Percentiles rank a stretch among this genome's conserved stretches.
Conservation (phyloP, 2,797 vertebrate species). For the Acanthis flammea region DNA sequence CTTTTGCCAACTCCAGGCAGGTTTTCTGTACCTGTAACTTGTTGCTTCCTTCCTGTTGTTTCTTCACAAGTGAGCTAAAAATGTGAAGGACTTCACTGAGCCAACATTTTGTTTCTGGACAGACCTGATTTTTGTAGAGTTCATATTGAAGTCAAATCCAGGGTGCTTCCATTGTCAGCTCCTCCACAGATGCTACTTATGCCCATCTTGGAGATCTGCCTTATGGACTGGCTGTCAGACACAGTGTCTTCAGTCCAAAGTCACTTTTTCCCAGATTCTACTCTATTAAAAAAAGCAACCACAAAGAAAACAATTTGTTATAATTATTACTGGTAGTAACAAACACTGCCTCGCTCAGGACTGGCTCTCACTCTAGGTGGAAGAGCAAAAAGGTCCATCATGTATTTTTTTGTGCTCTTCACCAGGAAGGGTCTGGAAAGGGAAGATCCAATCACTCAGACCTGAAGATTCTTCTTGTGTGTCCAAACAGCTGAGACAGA, state of each 20-base stretch:
- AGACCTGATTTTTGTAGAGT: background rate
- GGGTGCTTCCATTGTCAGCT: background rate
- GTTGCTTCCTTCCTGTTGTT: background rate
- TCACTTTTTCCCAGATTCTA: background rate
- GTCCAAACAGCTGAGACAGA: background rate
- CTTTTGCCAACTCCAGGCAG: background rate
- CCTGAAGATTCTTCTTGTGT: background rate
- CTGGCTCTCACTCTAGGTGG: background rate
- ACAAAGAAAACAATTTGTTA: background rate
- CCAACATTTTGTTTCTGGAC: background rate
- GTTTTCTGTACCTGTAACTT: background rate
- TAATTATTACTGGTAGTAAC: background rate
- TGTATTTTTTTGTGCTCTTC: background rate
- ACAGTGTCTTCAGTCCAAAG: background rate
- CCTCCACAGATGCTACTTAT: background rate
- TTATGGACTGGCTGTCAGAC: background rate
- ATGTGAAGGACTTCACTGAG: background rate
- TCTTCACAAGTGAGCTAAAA: background rate
- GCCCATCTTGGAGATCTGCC: background rate
- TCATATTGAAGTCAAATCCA: background rate
- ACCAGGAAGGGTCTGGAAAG: background rate
- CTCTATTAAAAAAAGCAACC: background rate
- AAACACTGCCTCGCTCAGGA: background rate
- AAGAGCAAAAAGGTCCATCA: background rate
- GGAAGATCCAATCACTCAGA: background rate